Percentiles rank a stretch among this genome's conserved stretches.
Evolutionary conservation across 2,113 vertebrate species (phyloP).

Genomic region (Myxocyprinus asiaticus): DNA sequence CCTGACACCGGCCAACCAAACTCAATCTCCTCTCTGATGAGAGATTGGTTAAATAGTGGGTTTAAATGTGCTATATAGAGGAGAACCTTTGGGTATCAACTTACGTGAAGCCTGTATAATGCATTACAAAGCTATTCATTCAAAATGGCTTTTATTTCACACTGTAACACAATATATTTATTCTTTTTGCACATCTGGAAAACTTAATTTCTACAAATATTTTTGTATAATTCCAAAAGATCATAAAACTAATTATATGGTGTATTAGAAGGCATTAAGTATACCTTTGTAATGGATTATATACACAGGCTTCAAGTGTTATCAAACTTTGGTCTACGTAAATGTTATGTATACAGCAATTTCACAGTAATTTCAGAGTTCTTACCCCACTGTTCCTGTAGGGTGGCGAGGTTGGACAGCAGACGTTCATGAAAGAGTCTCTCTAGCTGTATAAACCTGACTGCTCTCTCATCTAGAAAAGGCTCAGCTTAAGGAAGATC

Average conservation of each 20-base stretch:
- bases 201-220: too few relatives aligned
- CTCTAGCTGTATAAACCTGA: constrained; percentile 92
- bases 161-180: too few relatives aligned
- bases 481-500: constrained; percentile 68
- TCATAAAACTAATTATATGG: not conserved
- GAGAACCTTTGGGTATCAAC: too few relatives aligned
- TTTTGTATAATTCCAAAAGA: not conserved
- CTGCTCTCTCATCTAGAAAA: constrained; percentile 86
- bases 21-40: constrained; percentile 82
- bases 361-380: not conserved
- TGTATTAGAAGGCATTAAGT: not conserved
- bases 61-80: too few relatives aligned
- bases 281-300: too few relatives aligned
- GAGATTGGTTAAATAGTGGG: too few relatives aligned
- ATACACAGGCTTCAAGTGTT: too few relatives aligned
- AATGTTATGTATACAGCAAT: too few relatives aligned
- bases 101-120: too few relatives aligned
- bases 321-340: too few relatives aligned
- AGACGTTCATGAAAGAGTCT: constrained; percentile 89
- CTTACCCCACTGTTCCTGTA: constrained; percentile 94
- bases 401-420: constrained; percentile 86
- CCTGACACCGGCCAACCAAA: constrained; percentile 57
- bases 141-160: too few relatives aligned
- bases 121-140: not conserved
- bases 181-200: too few relatives aligned